These are phyloP conservation scores for Anthonomus grandis DNA, from an alignment of 1,140 invertebrate species.

Conservation along the genomic window DNA sequence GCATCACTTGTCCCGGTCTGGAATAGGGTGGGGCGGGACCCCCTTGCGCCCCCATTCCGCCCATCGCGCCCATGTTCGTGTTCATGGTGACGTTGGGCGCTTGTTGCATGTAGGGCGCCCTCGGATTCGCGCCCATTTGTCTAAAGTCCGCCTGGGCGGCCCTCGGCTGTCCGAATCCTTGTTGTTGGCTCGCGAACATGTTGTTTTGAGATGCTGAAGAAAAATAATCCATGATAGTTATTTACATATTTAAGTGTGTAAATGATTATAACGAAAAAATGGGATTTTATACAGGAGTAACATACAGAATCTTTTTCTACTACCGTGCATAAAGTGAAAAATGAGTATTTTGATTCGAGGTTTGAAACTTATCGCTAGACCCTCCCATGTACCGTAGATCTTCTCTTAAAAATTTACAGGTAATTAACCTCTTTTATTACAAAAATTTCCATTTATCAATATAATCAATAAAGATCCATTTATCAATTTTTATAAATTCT, in stretches of 20 bases:
- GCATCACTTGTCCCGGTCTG: constrained; percentile 40
- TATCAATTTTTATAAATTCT: no score
- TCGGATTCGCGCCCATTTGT: constrained; percentile 39
- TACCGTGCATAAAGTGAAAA: no score
- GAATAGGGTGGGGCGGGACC: constrained; percentile 48
- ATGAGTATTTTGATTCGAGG: no score
- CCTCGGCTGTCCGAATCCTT: constrained; percentile 33
- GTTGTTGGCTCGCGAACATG: constrained; percentile 43
- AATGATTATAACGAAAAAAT: no score
- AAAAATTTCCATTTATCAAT: no score
- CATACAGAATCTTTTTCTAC: no score
- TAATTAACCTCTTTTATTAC: no score
- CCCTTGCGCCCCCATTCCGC: constrained; percentile 35
- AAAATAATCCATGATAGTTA: not conserved
- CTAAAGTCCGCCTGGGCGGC: constrained; percentile 43
- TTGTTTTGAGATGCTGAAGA: constrained; percentile 25
- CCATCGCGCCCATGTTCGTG: constrained; percentile 41
- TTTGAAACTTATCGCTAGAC: no score
- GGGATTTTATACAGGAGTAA: no score
- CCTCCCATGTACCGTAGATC: no score
- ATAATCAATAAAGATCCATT: no score
- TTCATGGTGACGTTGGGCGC: constrained; percentile 49
- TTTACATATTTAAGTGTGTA: not conserved
- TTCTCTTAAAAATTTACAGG: no score
- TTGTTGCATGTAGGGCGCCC: constrained; percentile 45